phyloP scores from a whole-genome alignment of 2,888 invertebrate genomes.

The Odontomyia ornata region DNA sequence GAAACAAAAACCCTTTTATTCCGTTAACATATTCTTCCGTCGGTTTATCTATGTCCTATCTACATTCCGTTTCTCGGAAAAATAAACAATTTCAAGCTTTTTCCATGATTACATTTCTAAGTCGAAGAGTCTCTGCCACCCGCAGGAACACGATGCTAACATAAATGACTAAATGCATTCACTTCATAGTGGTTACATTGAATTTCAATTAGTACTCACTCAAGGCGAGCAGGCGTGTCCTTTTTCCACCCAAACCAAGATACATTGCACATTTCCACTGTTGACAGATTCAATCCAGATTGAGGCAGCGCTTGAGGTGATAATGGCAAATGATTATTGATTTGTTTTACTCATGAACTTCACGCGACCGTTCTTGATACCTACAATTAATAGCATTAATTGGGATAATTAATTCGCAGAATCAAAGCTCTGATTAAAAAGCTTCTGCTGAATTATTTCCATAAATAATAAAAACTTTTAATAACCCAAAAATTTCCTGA shows the following conservation, averaged over 20 bases:
- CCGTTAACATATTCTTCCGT: too few relatives aligned
- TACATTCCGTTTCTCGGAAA: not conserved
- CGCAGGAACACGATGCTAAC: not conserved
- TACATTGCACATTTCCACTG: not conserved
- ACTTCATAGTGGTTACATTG: constrained; percentile 19
- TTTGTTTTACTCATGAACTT: too few relatives aligned
- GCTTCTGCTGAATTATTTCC: too few relatives aligned
- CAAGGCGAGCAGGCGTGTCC: not conserved
- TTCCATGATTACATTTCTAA: not conserved
- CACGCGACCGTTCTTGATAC: too few relatives aligned
- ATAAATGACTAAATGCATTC: constrained; percentile 26
- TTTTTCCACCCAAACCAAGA: not conserved
- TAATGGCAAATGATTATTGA: too few relatives aligned
- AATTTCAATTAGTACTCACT: constrained; percentile 29
- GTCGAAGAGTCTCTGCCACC: constrained; percentile 11
- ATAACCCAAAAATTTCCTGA: not conserved
- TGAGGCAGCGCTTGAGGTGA: not conserved
- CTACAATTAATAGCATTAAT: too few relatives aligned
- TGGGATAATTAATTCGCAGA: too few relatives aligned
- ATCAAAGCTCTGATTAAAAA: too few relatives aligned
- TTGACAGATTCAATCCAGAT: not conserved
- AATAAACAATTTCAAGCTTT: constrained; percentile 1
- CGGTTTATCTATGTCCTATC: not conserved
- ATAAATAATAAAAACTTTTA: not conserved
- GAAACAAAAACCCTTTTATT: too few relatives aligned